Percentiles rank a stretch among this genome's conserved stretches.
Evolutionary conservation across 1,140 invertebrate genomes (phyloP).

Genomic region (Meteorus sp.): DNA sequence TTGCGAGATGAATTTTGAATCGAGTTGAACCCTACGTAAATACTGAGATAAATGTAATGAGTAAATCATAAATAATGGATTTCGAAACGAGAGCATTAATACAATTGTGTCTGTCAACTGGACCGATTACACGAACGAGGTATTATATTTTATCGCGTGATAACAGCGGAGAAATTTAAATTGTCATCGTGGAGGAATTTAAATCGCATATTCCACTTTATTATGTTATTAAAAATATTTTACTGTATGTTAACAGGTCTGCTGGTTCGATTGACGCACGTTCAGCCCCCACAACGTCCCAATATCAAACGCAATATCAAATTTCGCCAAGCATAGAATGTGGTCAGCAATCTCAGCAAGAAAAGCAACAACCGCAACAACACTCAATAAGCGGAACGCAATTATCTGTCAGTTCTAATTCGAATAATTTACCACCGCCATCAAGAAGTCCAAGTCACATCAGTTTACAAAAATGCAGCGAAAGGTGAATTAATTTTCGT

Average conservation of each 20-base stretch:
- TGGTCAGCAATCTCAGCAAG: slow-evolving; percentile 37
- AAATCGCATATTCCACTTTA: neutral
- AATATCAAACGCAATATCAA: slow-evolving; percentile 45
- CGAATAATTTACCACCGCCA: slow-evolving; percentile 40
- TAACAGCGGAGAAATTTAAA: neutral
- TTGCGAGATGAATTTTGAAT: too few species aligned
- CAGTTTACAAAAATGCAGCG: slow-evolving; percentile 44
- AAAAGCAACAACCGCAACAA: too few species aligned
- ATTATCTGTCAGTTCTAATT: slow-evolving; percentile 38
- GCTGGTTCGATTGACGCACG: slow-evolving; percentile 55
- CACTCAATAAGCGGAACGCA: slow-evolving; percentile 39
- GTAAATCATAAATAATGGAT: slow-evolving; percentile 38
- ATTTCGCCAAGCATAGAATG: slow-evolving; percentile 41
- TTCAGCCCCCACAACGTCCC: slow-evolving; percentile 53
- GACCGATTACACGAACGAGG: slow-evolving; percentile 43
- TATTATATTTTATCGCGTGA: slow-evolving; percentile 25
- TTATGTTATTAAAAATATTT: neutral
- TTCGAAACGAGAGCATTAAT: slow-evolving; percentile 48
- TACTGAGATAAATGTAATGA: neutral
- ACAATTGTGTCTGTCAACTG: slow-evolving; percentile 42
- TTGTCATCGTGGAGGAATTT: neutral
- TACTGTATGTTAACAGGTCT: slow-evolving; percentile 41
- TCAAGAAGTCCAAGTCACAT: slow-evolving; percentile 49
- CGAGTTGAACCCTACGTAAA: too few species aligned
- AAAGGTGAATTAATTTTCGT: slow-evolving; percentile 40